Base-by-base conservation (phyloP, 2,113 vertebrate species). In the Pithys albifrons region DNA sequence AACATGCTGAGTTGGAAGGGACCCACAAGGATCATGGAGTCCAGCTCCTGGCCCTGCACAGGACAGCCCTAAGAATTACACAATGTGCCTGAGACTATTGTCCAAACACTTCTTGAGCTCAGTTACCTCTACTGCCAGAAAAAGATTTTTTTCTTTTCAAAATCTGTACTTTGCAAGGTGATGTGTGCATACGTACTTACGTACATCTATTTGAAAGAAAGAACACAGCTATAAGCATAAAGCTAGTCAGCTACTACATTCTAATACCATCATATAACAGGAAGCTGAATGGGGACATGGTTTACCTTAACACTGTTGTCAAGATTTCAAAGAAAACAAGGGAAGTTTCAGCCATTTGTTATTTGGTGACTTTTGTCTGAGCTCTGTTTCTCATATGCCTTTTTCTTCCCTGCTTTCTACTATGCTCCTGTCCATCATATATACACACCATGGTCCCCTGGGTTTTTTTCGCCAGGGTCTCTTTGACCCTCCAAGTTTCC, bases 61-160 rank as follows among this genome's bases (percentile, higher is more conserved):
- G 57, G 57, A 35, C 22, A 59, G 10, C 58, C 23, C 23, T 24
- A 59, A 59, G 58, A 59, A 35, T n/a, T 23, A 59, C 57, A 15
- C 9, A 25, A 17, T 17, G 23, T 59, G 58, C n/a, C 23, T 25
- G n/a, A 37, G n/a, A 37, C 23, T 37, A 37, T 59, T 35, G 24
- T 25, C n/a, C 10, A 59, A 59, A 59, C 11, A 15, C n/a, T 59
- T 37, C 58, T 24, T 25, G 58, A 35, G 35, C n/a, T 59, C 58
- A 59, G 61, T 49, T 61, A 7, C 19, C 27, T 69, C n/a, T 76
- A 76, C 46, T 37, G 22, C 41, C 75, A 88, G 33, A n/a, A 70
- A 67, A 61, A 45, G 0, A 9, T 15, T 35, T 33, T 0, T 20
- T 59, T n/a, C n/a, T 51, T 57, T 52, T 19, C 0, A 6, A 6